These are phyloP conservation scores for Halcyon leucocephala DNA, from an alignment of 2,797 vertebrate genomes.

Conservation along the genomic window DNA sequence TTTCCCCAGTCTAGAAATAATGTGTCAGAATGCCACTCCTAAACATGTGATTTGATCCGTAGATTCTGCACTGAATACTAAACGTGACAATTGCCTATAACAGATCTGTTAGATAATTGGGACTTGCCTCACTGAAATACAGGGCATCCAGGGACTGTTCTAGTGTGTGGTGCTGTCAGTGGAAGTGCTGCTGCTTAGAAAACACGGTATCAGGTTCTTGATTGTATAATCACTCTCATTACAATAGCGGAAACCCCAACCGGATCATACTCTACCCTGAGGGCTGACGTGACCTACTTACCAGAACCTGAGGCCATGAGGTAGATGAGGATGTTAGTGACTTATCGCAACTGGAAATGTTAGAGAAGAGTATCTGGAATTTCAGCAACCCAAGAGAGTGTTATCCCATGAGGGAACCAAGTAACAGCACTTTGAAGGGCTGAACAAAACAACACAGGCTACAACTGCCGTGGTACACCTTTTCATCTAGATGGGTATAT, in stretches of 20 bases:
- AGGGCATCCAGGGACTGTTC: neutral
- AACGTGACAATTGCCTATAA: fast-evolving
- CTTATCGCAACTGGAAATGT: neutral
- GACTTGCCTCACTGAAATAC: neutral
- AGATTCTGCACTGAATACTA: neutral
- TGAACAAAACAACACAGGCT: neutral
- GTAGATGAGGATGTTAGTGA: neutral
- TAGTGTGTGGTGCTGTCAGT: neutral
- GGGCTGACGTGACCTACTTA: neutral
- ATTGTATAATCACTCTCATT: neutral
- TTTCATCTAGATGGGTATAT: neutral
- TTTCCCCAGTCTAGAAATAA: neutral
- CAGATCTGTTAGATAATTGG: neutral
- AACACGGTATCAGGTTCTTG: fast-evolving
- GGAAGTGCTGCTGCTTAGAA: fast-evolving
- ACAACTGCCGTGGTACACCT: neutral
- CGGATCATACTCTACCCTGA: neutral
- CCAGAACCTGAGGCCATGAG: neutral
- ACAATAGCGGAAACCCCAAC: neutral
- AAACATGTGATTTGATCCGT: neutral
- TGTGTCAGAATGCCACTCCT: neutral
- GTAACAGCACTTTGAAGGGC: neutral
- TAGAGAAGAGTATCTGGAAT: neutral
- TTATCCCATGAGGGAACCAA: neutral
- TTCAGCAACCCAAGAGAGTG: neutral